Base-by-base conservation (phyloP, 1,140 invertebrate genomes). In the Listronotus bonariensis region DNA sequence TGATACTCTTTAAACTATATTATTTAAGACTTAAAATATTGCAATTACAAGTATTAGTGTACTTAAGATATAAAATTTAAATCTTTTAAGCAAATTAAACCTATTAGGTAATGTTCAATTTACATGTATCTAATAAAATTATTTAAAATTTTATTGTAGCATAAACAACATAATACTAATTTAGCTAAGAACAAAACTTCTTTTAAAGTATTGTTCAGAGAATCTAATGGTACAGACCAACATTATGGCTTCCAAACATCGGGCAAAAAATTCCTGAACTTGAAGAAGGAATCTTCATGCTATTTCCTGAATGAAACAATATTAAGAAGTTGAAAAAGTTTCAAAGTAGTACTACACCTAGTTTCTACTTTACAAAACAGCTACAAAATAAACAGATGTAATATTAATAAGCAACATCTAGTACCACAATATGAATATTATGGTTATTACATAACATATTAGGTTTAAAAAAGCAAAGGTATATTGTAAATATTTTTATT, bases 201-300 rank as follows among this genome's bases (percentile, higher is more conserved):
- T 48, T 15, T 40, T 18, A 48, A 17, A 32, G 15, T 49, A 49
- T 61, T 26, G 42, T 41, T 67, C 42, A 49, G 42, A 56, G 18
- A 51, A 66, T 55, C 57, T 68, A 70, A 74, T 32, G 34, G 53
- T 77, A 77, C 75, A 75, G 75, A 77, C 75, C 75, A 67, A 72
- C 65, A 69, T 61, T 68, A 61, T 72, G 59, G 70, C 60, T 71
- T 64, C 75, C 74, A 68, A 70, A 70, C 61, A 72, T 67, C 53
- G 72, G 70, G 67, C 70, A 72, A 71, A 76, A 72, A 67, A 69
- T 73, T 68, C 74, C 75, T 67, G 75, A 73, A 74, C 73, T 75
- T 56, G 76, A 66, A 61, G 76, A 76, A 67, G 72, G 73, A 26
- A 59, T 43, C 75, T 75, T 75, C 74, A 78, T 76, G 75, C 75